phyloP scores from a whole-genome alignment of 1,140 invertebrate genomes.

The Solen grandis region DNA sequence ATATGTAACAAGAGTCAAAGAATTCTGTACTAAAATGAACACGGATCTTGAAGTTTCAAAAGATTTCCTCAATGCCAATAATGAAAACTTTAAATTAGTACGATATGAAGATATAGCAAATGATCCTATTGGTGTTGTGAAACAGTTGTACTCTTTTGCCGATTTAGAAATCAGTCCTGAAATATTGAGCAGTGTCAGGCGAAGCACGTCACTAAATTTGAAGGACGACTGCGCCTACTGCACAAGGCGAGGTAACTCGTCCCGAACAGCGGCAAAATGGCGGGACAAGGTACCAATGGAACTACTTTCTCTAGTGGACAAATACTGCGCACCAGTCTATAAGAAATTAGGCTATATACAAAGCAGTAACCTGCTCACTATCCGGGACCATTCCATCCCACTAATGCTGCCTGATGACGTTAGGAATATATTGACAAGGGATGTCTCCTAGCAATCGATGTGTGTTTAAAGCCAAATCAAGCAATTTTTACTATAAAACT shows the following conservation, averaged over 20 bases:
- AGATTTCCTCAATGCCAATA: neutral
- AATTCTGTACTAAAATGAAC: neutral
- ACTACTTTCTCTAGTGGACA: slow-evolving; percentile 6
- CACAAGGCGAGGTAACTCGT: slow-evolving; percentile 1
- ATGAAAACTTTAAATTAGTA: neutral
- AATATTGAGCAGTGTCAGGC: neutral
- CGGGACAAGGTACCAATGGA: neutral
- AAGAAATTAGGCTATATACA: neutral
- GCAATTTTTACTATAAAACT: no score
- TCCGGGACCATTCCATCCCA: neutral
- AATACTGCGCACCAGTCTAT: neutral
- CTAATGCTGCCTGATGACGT: no score
- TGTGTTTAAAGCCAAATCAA: no score
- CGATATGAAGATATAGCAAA: slow-evolving; percentile 16
- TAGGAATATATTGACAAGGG: no score
- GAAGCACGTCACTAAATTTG: slow-evolving; percentile 9
- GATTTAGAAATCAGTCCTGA: neutral
- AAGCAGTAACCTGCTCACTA: neutral
- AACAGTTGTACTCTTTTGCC: slow-evolving; percentile 4
- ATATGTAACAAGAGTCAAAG: neutral
- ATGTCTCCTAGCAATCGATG: no score
- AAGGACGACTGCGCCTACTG: slow-evolving; percentile 8
- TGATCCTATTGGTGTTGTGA: neutral
- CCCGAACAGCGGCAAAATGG: neutral
- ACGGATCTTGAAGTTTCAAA: neutral